Percentiles rank a stretch among this genome's conserved stretches.
These are phyloP conservation scores for Eugnorisma glareosa DNA, from an alignment of 2,888 invertebrate genomes.

Conservation along the genomic window DNA sequence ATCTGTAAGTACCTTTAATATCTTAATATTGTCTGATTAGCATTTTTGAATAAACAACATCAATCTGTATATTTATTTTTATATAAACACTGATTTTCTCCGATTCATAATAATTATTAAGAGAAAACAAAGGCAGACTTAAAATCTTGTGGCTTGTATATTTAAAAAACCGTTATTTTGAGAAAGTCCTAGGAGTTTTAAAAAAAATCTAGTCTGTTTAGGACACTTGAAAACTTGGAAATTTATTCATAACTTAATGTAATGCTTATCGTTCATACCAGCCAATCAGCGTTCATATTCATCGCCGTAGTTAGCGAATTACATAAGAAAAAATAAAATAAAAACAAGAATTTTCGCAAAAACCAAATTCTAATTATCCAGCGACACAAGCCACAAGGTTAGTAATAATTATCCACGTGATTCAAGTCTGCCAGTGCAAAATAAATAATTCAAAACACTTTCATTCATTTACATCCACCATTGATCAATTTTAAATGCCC, in stretches of 20 bases:
- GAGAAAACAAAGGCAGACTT: not conserved
- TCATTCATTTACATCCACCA: not conserved
- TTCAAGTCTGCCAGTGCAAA: not conserved
- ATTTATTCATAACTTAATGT: not conserved
- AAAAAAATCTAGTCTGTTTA: not conserved
- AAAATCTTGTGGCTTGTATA: not conserved
- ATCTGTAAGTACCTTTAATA: no score
- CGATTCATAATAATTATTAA: not conserved
- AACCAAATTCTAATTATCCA: not conserved
- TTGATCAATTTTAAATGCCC: not conserved
- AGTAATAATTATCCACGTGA: not conserved
- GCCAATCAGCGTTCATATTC: not conserved
- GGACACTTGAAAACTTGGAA: not conserved
- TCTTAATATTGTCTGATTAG: not conserved
- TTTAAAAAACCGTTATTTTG: not conserved
- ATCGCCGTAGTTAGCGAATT: not conserved
- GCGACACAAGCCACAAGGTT: not conserved
- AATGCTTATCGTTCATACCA: not conserved
- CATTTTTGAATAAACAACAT: not conserved
- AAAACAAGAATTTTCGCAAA: not conserved
- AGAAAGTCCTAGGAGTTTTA: not conserved
- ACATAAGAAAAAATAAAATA: not conserved
- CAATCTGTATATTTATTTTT: not conserved
- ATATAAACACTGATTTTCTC: not conserved
- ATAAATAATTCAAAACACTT: not conserved